Percentiles rank a stretch among this genome's conserved stretches.
phyloP scores from a whole-genome alignment of 1,140 invertebrate genomes.

The Megathymus violae region DNA sequence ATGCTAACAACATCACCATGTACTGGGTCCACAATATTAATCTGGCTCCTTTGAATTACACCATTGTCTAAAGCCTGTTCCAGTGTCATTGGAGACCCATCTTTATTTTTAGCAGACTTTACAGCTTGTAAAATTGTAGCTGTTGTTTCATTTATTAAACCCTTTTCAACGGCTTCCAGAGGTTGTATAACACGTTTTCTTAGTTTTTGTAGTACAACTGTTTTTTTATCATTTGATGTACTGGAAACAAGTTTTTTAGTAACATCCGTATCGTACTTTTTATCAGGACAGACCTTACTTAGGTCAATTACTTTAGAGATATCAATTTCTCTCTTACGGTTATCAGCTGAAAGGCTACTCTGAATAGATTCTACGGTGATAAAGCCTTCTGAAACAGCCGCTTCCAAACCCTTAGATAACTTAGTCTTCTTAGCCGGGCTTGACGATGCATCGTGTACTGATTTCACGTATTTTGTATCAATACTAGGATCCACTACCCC shows the following conservation, averaged over 20 bases:
- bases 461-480: slow-evolving; percentile 47
- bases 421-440: slow-evolving; percentile 17
- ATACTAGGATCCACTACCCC: slow-evolving; percentile 50
- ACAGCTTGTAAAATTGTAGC: slow-evolving; percentile 86
- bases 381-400: slow-evolving; percentile 75
- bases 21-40: slow-evolving; percentile 92
- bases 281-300: slow-evolving; percentile 7
- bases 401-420: slow-evolving; percentile 58
- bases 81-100: slow-evolving; percentile 87
- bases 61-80: slow-evolving; percentile 90
- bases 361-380: slow-evolving; percentile 75
- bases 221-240: slow-evolving; percentile 89
- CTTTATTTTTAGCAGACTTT: slow-evolving; percentile 82
- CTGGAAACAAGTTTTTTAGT: slow-evolving; percentile 83
- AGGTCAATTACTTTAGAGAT: slow-evolving; percentile 10
- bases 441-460: slow-evolving; percentile 10
- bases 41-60: slow-evolving; percentile 89
- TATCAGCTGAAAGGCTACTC: slow-evolving; percentile 67
- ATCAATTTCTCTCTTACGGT: slow-evolving; percentile 48
- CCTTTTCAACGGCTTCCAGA: slow-evolving; percentile 88
- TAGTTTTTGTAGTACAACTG: slow-evolving; percentile 91
- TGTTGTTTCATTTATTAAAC: slow-evolving; percentile 90
- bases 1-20: slow-evolving; percentile 91
- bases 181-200: slow-evolving; percentile 89
- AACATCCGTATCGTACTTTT: slow-evolving; percentile 69